These are phyloP conservation scores for Halictus ligatus DNA, from an alignment of 2,888 invertebrate species.

Conservation along the genomic window DNA sequence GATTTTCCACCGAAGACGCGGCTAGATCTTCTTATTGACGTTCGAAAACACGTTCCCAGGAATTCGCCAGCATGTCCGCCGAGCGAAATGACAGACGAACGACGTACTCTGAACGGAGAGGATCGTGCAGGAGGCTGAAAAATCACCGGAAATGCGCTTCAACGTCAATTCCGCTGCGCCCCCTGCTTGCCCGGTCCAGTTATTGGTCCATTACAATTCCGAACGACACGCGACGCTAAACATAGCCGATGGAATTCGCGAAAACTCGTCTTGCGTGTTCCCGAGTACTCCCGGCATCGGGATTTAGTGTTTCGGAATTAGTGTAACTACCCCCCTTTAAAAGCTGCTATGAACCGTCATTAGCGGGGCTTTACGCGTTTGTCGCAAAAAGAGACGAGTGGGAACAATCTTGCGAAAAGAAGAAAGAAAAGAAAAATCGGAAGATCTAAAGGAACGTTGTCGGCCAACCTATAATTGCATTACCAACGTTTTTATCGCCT, in stretches of 20 bases:
- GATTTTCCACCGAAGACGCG: background rate
- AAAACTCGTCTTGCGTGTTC: slow-evolving; percentile 16
- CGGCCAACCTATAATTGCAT: background rate
- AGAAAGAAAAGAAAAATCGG: background rate
- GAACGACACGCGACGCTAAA: slow-evolving; percentile 48
- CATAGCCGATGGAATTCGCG: slow-evolving; percentile 46
- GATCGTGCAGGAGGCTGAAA: background rate
- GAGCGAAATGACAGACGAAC: slow-evolving; percentile 1
- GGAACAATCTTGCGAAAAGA: background rate
- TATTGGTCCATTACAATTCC: slow-evolving; percentile 51
- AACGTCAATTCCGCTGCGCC: slow-evolving; percentile 28
- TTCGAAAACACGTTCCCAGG: background rate
- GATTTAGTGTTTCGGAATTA: background rate
- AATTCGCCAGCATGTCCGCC: background rate
- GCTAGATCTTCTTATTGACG: background rate
- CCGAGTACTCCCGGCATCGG: background rate
- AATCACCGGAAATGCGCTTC: slow-evolving; percentile 8
- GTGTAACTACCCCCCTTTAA: background rate
- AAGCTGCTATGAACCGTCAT: background rate
- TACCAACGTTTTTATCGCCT: background rate
- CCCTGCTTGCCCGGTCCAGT: slow-evolving; percentile 2
- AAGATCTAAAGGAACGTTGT: background rate
- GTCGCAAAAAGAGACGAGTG: background rate
- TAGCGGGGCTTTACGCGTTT: background rate
- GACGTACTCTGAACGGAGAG: background rate